phyloP scores from a whole-genome alignment of 2,113 vertebrate species.

The Salvator merianae region DNA sequence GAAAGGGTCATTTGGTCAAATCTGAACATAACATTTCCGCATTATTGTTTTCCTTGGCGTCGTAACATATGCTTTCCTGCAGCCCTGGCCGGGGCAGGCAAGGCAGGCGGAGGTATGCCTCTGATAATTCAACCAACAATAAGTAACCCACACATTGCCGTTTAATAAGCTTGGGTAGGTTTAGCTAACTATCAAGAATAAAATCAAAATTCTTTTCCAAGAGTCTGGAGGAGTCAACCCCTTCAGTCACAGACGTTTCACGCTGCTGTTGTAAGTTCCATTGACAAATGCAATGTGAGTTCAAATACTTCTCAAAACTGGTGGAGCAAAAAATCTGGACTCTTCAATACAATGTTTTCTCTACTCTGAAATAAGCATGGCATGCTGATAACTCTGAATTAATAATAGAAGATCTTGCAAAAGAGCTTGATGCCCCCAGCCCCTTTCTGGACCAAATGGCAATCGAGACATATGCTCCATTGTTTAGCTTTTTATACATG shows the following conservation, averaged over 20 bases:
- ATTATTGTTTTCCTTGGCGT: slow-evolving; percentile 80
- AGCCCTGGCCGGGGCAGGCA: slow-evolving; percentile 64
- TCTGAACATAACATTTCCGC: slow-evolving; percentile 80
- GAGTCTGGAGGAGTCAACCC: slow-evolving; percentile 45
- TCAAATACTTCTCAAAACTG: not conserved
- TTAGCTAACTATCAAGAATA: slow-evolving; percentile 80
- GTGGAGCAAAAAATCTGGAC: slow-evolving; percentile 6
- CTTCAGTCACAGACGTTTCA: slow-evolving; percentile 59
- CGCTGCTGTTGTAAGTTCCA: slow-evolving; percentile 53
- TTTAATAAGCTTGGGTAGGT: slow-evolving; percentile 81
- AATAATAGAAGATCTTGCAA: not conserved
- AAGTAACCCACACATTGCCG: slow-evolving; percentile 78
- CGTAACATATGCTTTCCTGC: slow-evolving; percentile 76
- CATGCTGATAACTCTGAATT: not conserved
- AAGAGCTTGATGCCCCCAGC: not conserved
- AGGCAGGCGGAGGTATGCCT: slow-evolving; percentile 65
- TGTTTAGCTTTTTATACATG: not conserved
- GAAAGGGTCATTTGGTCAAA: slow-evolving; percentile 82
- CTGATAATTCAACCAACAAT: slow-evolving; percentile 82
- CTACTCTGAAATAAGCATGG: not conserved
- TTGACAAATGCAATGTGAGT: slow-evolving; percentile 36
- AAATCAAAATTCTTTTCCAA: slow-evolving; percentile 74
- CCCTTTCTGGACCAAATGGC: not conserved
- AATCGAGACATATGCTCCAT: not conserved
- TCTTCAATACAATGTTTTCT: not conserved